These are phyloP conservation scores for Adineta ricciae DNA, from an alignment of 2,888 invertebrate species.

Conservation along the genomic window DNA sequence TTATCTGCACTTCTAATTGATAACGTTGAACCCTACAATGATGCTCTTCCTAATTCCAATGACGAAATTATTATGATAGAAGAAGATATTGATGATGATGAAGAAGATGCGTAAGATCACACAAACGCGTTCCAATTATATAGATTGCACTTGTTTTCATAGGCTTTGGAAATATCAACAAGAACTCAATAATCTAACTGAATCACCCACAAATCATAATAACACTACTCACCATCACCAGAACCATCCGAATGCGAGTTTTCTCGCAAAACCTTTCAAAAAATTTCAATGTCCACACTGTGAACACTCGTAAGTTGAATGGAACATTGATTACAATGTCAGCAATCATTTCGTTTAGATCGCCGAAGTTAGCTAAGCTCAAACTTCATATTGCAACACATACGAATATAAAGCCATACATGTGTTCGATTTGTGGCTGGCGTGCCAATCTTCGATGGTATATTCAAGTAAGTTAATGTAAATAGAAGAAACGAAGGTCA, in stretches of 20 bases:
- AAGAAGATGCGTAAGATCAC: not conserved
- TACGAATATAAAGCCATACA: conserved; percentile 11
- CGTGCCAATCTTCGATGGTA: conserved; percentile 16
- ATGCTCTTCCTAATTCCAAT: not conserved
- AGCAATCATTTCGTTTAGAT: not conserved
- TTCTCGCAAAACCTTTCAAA: not conserved
- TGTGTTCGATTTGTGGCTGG: conserved; percentile 13
- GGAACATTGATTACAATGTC: too few species aligned
- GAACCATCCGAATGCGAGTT: not conserved
- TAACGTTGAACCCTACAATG: not conserved
- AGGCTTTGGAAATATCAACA: conserved; percentile 15
- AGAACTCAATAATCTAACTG: not conserved
- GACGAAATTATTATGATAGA: not conserved
- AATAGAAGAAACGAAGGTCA: not conserved
- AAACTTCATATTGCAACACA: conserved; percentile 18
- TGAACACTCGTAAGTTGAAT: not conserved
- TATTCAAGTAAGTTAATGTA: not conserved
- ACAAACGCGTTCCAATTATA: not conserved
- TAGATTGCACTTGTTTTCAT: too few species aligned
- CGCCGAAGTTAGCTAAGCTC: conserved; percentile 15
- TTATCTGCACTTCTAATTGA: not conserved
- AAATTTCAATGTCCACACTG: conserved; percentile 21
- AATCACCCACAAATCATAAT: not conserved
- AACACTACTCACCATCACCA: not conserved
- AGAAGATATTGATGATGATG: conserved; percentile 2